Conservation (phyloP, 1,140 invertebrate species). For the Holcopasites calliopsidis region DNA sequence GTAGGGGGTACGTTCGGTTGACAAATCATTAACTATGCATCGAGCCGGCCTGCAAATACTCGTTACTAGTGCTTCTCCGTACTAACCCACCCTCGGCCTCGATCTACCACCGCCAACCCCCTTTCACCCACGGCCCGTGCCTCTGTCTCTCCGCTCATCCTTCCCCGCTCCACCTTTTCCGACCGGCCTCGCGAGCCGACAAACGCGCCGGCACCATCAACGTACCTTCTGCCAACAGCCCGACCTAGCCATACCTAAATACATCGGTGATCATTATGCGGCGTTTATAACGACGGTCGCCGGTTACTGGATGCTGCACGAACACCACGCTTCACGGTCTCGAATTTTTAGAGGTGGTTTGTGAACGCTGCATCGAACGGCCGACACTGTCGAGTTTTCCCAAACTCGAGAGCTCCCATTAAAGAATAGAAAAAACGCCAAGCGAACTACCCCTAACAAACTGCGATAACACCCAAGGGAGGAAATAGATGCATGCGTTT, state of each 20-base stretch:
- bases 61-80: conserved; percentile 77
- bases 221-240: conserved; percentile 41
- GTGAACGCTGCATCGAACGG: too few relatives aligned
- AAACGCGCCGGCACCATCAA: conserved; percentile 47
- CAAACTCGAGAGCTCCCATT: too few relatives aligned
- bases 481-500: too few relatives aligned
- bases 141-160: background rate
- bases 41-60: conserved; percentile 80
- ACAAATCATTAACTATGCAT: conserved; percentile 81
- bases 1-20: conserved; percentile 72
- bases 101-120: conserved; percentile 47
- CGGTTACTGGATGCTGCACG: too few relatives aligned
- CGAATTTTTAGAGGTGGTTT: too few relatives aligned
- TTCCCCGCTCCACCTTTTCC: conserved; percentile 13
- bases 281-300: conserved; percentile 58
- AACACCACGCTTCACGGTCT: too few relatives aligned
- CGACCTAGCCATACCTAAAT: conserved; percentile 59
- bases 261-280: conserved; percentile 67
- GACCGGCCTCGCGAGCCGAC: conserved; percentile 38
- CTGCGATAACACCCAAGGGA: too few relatives aligned
- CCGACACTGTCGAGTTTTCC: too few relatives aligned
- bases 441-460: too few relatives aligned
- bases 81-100: conserved; percentile 48
- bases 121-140: conserved; percentile 30
- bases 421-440: too few relatives aligned